A percentile compares a stretch with the other conserved stretches of the same genome.
These are phyloP conservation scores for Regulus satrapa DNA, from an alignment of 2,113 vertebrate genomes.

Conservation along the genomic window DNA sequence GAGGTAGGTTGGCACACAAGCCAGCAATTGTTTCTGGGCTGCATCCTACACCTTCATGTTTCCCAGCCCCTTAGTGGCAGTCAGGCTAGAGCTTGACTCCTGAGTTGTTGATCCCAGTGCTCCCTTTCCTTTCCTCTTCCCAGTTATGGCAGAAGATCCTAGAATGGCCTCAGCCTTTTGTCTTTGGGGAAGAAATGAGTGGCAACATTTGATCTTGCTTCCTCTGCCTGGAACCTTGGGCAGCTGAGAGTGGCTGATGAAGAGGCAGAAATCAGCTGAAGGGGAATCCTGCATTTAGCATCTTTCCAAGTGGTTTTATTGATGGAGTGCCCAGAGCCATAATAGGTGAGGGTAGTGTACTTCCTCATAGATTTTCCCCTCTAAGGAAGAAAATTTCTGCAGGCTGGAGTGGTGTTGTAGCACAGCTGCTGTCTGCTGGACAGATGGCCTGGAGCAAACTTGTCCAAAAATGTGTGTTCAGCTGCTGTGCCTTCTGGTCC, in stretches of 20 bases:
- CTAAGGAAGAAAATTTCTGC: not conserved
- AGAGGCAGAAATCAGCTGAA: not conserved
- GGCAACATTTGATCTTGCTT: not conserved
- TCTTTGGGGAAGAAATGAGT: not conserved
- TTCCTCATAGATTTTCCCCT: not conserved
- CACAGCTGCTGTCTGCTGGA: not conserved
- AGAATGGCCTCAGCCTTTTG: not conserved
- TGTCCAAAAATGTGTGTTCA: not conserved
- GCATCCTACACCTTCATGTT: not conserved
- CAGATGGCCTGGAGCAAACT: not conserved
- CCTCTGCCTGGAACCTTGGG: not conserved
- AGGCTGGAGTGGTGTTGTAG: not conserved
- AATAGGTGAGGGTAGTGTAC: not conserved
- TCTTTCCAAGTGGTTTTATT: not conserved
- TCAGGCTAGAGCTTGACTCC: not conserved
- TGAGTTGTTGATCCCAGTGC: not conserved
- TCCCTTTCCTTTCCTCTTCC: not conserved
- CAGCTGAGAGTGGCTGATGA: not conserved
- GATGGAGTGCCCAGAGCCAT: not conserved
- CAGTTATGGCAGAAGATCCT: not conserved
- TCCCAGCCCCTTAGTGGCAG: not conserved
- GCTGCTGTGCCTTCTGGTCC: constrained; percentile 10
- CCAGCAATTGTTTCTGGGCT: not conserved
- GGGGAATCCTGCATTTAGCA: not conserved
- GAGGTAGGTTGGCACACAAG: not conserved